These are phyloP conservation scores for Amphipoea oculea DNA, from an alignment of 2,888 invertebrate species.

Conservation along the genomic window DNA sequence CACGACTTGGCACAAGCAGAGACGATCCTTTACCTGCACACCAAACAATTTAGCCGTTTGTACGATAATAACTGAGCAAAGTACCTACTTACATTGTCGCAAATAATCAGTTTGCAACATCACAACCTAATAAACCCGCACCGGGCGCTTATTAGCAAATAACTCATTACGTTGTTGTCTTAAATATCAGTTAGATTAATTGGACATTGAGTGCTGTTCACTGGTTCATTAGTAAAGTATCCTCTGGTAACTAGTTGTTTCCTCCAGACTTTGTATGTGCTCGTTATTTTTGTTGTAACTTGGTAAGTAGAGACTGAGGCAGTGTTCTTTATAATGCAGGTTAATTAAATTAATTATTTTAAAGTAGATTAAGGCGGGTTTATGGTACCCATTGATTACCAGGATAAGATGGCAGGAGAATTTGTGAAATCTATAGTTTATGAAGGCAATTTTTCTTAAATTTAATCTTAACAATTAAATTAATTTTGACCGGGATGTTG, in stretches of 20 bases:
- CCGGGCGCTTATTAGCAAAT: conserved; percentile 58
- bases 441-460: not conserved
- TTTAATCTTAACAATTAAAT: not conserved
- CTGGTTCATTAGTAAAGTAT: conserved; percentile 57
- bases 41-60: conserved; percentile 10
- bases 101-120: conserved; percentile 67
- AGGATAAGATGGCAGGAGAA: not conserved
- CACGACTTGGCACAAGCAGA: not conserved
- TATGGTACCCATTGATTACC: not conserved
- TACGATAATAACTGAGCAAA: conserved; percentile 63
- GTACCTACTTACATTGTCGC: conserved; percentile 66
- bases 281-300: conserved; percentile 42
- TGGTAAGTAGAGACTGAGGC: not conserved
- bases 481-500: too few species aligned
- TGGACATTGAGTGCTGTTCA: conserved; percentile 55
- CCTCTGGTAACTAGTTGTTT: conserved; percentile 48
- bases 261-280: conserved; percentile 53
- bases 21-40: conserved; percentile 7
- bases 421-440: not conserved
- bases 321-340: not conserved
- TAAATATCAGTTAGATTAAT: conserved; percentile 61
- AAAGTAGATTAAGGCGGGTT: not conserved
- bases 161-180: conserved; percentile 58
- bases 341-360: not conserved
- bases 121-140: conserved; percentile 60